Base-by-base conservation (phyloP, 2,113 vertebrate genomes). In the Catharus fuscescens region DNA sequence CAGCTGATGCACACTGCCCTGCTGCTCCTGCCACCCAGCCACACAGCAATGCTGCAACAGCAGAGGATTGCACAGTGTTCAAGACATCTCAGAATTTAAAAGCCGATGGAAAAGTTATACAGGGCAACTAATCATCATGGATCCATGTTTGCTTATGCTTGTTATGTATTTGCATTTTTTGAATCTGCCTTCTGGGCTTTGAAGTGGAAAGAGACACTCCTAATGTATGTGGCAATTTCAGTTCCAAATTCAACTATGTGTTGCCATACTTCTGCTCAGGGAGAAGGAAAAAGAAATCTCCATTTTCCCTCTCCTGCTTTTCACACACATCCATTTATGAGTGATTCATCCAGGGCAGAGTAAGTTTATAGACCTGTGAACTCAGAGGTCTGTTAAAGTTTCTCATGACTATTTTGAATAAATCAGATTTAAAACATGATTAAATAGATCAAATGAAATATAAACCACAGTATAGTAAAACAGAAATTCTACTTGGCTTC, bases 381-480 rank as follows among this genome's bases (percentile, higher is more conserved):
- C 56, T 87, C 61, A 52, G 34, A 54, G 24, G 21, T 73, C 60
- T 79, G 31, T 32, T 62, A 26, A 66, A 60, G 40, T 76, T 90
- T 90, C 74, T 82, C 31, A 44, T 52, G 0, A 60, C 26, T 90
- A 18, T 48, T 81, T 81, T 76, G 53, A 79, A 80, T 52, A 60
- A 44, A 64, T 76, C 32, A 67, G 73, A 87, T 79, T 71, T 67
- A 40, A 59, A 78, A 44, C 14, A 23, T 42, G 26, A 83, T 53
- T 64, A 90, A 38, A n/a, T 45, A 85, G 78, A 73, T 83, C 62
- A 93, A 91, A 91, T 9, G 3, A 70, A 94, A 71, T 48, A 66
- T 18, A 90, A 89, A 69, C 44, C 24, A 67, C 36, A 67, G 6
- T 18, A 26, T 2, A 53, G 10, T 57, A 54, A 80, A 86, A 21